Conservation (phyloP, 2,888 invertebrate species). For the Pterobdella sp. region DNA sequence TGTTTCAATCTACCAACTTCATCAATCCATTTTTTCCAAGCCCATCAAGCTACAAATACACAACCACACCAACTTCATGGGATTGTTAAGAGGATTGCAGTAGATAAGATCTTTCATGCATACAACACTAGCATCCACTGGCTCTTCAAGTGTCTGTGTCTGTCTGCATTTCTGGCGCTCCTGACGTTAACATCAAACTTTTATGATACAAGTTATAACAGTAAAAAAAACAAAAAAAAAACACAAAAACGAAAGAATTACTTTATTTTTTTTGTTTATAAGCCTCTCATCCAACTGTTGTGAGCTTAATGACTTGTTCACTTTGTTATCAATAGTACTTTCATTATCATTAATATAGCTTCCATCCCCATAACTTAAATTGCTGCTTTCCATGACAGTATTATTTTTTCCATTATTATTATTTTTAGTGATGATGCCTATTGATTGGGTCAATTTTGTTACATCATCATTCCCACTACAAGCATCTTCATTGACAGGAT, state of each 20-base stretch:
- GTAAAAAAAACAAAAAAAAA: no score
- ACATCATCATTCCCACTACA: not conserved
- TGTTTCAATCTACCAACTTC: no score
- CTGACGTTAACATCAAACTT: no score
- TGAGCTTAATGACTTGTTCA: not conserved
- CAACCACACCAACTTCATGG: slow-evolving; percentile 42
- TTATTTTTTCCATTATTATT: not conserved
- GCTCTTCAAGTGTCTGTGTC: slow-evolving; percentile 34
- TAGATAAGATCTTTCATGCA: slow-evolving; percentile 87
- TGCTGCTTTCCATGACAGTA: not conserved
- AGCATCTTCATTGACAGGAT: no score
- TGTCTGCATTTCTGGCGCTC: slow-evolving; percentile 27
- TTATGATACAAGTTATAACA: no score
- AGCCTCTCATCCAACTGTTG: slow-evolving; percentile 4
- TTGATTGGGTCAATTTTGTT: not conserved
- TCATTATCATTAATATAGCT: no score
- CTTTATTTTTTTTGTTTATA: not conserved
- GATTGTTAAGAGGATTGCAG: slow-evolving; percentile 66
- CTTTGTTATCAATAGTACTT: not conserved
- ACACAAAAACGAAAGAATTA: no score
- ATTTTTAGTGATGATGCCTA: not conserved
- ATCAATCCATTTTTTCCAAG: no score
- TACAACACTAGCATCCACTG: slow-evolving; percentile 54
- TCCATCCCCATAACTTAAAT: not conserved
- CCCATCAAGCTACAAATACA: not conserved